Evolutionary conservation across 2,888 invertebrate genomes (phyloP).

Genomic region (Stenurella melanura): DNA sequence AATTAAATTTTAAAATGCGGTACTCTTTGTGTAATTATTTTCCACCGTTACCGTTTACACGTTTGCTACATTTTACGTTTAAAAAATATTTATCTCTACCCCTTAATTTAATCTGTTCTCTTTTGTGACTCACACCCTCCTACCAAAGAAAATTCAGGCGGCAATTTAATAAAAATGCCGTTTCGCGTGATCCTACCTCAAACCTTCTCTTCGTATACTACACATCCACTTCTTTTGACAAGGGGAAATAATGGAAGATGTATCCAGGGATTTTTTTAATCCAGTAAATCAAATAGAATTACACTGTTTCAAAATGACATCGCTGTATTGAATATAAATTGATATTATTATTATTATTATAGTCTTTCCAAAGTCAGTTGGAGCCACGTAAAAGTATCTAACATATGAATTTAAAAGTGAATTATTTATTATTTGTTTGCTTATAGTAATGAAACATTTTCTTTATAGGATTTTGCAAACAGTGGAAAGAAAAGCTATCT

Average conservation of each 20-base stretch:
- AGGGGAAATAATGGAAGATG: not conserved
- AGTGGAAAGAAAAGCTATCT: too few species aligned
- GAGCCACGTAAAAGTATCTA: too few species aligned
- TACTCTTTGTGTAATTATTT: not conserved
- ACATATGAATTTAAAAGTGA: too few species aligned
- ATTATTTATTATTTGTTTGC: too few species aligned
- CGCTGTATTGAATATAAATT: not conserved
- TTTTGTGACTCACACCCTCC: not conserved
- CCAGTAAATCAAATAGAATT: not conserved
- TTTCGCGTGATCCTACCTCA: slow-evolving; percentile 22
- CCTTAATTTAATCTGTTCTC: not conserved
- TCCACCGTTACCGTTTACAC: not conserved
- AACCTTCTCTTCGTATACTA: not conserved
- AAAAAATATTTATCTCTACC: not conserved
- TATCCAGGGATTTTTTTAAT: slow-evolving; percentile 9
- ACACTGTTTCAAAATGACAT: not conserved
- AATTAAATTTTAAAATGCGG: not conserved
- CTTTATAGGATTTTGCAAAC: too few species aligned
- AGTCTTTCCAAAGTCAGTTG: too few species aligned
- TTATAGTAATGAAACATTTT: too few species aligned
- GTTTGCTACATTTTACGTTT: not conserved
- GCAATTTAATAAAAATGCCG: slow-evolving; percentile 24
- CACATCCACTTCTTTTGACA: not conserved
- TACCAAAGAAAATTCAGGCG: not conserved
- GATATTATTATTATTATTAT: too few species aligned